Conservation (phyloP, 2,888 invertebrate species). For the Drosophila rellima region DNA sequence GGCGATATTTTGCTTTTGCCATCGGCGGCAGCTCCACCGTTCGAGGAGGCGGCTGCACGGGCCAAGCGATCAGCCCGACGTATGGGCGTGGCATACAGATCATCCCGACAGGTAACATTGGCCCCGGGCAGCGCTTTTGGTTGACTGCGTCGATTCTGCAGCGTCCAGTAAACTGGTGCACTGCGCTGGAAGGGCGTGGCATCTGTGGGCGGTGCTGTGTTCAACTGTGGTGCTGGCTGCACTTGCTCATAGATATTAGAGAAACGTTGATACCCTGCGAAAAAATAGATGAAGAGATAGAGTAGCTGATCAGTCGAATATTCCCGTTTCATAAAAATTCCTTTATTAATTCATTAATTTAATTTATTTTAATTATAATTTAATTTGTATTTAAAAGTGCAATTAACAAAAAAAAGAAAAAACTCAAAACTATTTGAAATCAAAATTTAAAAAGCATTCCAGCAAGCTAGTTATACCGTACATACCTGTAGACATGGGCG, state of each 20-base stretch:
- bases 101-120: constrained; percentile 82
- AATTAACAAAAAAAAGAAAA: constrained; percentile 24
- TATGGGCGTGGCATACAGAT: constrained; percentile 85
- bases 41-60: constrained; percentile 56
- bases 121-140: constrained; percentile 63
- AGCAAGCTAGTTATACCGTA: constrained; percentile 51
- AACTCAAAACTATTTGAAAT: constrained; percentile 4
- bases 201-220: constrained; percentile 46
- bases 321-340: background rate
- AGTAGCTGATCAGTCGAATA: constrained; percentile 6
- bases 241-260: constrained; percentile 84
- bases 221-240: constrained; percentile 69
- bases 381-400: constrained; percentile 45
- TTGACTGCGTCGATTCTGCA: constrained; percentile 86
- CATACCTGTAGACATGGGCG: constrained; percentile 59
- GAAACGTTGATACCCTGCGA: constrained; percentile 89
- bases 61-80: constrained; percentile 83
- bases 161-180: constrained; percentile 88
- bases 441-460: constrained; percentile 42
- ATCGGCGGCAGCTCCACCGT: constrained; percentile 17
- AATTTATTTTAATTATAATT: constrained; percentile 15
- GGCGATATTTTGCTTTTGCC: constrained; percentile 87
- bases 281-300: constrained; percentile 6
- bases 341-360: background rate
- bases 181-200: constrained; percentile 84